These are phyloP conservation scores for Sanderia malayensis DNA, from an alignment of 30 jellyfish, hydroid and myxozoan genomes.

Conservation along the genomic window DNA sequence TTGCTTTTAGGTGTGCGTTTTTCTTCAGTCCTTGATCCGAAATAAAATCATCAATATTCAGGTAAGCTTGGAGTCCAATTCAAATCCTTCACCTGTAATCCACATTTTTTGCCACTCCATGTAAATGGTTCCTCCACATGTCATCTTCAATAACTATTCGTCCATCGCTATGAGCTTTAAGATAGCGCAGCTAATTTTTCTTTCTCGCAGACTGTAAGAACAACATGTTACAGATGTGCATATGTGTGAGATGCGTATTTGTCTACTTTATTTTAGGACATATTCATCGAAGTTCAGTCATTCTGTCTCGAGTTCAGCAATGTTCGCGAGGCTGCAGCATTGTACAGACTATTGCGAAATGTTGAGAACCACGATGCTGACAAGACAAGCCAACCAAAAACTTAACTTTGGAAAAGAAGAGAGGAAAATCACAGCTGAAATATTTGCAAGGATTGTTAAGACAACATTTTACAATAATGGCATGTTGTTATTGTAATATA, in stretches of 20 bases:
- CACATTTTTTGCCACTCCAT: background rate
- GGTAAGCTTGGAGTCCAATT: slow-evolving; percentile 15
- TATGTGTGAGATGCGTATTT: too few relatives aligned
- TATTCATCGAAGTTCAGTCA: slow-evolving; percentile 92
- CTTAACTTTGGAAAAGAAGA: too few relatives aligned
- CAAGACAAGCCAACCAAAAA: slow-evolving; percentile 16
- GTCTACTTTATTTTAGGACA: slow-evolving; percentile 60
- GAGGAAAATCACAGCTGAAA: too few relatives aligned
- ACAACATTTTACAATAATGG: too few relatives aligned
- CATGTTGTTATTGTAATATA: too few relatives aligned
- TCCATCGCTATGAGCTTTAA: background rate
- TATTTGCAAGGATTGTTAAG: too few relatives aligned
- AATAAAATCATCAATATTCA: slow-evolving; percentile 89
- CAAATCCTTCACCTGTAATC: background rate
- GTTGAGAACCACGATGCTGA: slow-evolving; percentile 82
- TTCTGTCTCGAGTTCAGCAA: slow-evolving; percentile 95
- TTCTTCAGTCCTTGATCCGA: slow-evolving; percentile 92
- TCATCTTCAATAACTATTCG: background rate
- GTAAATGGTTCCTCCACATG: background rate
- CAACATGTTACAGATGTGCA: background rate
- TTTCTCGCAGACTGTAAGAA: background rate
- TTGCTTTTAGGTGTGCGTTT: slow-evolving; percentile 88
- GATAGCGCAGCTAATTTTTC: background rate
- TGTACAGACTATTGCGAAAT: slow-evolving; percentile 74
- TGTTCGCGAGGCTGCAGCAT: slow-evolving; percentile 98